A percentile compares a stretch with the other conserved stretches of the same genome.
Evolutionary conservation across 2,888 invertebrate genomes (phyloP).

Genomic region (Synanthedon myopaeformis): DNA sequence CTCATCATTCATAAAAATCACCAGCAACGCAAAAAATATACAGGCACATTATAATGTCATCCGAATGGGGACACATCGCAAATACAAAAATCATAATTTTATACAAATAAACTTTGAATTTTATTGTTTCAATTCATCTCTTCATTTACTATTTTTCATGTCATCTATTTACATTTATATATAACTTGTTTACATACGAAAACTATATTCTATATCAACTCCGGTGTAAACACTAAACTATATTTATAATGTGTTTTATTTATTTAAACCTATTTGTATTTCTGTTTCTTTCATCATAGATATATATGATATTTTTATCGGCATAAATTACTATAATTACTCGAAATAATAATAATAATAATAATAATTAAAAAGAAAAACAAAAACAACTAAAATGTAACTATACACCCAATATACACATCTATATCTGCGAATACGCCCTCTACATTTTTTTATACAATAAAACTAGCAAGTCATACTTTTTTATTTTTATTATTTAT

Average conservation of each 20-base stretch:
- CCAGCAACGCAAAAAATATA: slow-evolving; percentile 41
- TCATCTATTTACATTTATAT: slow-evolving; percentile 56
- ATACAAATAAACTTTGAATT: slow-evolving; percentile 57
- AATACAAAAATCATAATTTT: slow-evolving; percentile 40
- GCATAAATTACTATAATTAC: slow-evolving; percentile 69
- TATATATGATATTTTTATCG: slow-evolving; percentile 34
- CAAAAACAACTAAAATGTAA: slow-evolving; percentile 51
- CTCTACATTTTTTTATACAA: slow-evolving; percentile 45
- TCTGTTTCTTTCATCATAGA: slow-evolving; percentile 34
- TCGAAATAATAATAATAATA: slow-evolving; percentile 22
- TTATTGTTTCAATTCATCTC: slow-evolving; percentile 65
- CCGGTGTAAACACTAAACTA: slow-evolving; percentile 64
- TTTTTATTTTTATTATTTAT: slow-evolving; percentile 19
- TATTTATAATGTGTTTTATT: slow-evolving; percentile 60
- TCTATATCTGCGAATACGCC: slow-evolving; percentile 49
- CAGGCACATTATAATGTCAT: slow-evolving; percentile 28
- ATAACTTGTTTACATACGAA: slow-evolving; percentile 61
- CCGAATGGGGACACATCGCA: slow-evolving; percentile 37
- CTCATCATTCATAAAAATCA: slow-evolving; percentile 27
- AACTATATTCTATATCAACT: slow-evolving; percentile 14
- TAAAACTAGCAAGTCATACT: slow-evolving; percentile 53
- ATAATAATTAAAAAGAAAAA: slow-evolving; percentile 45
- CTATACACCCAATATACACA: slow-evolving; percentile 70
- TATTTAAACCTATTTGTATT: slow-evolving; percentile 64
- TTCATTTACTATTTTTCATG: slow-evolving; percentile 52